These are phyloP conservation scores for Heliornis fulica DNA, from an alignment of 2,113 vertebrate species.

Conservation along the genomic window DNA sequence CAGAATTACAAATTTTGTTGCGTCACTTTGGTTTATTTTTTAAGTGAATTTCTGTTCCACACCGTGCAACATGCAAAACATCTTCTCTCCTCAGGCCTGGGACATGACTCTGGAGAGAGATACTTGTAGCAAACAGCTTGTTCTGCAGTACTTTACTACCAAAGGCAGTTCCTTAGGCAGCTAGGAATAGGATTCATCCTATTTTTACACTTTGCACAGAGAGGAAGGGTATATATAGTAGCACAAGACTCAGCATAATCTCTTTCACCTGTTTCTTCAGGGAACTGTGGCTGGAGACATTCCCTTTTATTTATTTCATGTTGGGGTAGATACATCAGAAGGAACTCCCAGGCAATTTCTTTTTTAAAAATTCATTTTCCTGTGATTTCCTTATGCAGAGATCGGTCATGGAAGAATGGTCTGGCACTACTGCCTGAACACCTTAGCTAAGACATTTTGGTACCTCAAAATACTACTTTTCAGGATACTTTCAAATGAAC, in stretches of 20 bases:
- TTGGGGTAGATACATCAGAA: neutral
- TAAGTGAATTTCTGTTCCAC: neutral
- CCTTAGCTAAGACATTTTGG: neutral
- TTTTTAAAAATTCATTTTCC: neutral
- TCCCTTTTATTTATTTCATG: neutral
- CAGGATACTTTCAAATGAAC: neutral
- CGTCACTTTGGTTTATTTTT: neutral
- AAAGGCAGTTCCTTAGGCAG: neutral
- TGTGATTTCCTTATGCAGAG: neutral
- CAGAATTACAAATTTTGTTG: neutral
- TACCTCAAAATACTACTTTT: neutral
- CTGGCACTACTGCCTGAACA: neutral
- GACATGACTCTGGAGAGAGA: neutral
- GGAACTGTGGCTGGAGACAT: neutral
- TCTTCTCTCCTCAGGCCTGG: neutral
- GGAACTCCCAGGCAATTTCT: neutral
- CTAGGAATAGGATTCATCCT: neutral
- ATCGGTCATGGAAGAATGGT: neutral
- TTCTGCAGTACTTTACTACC: neutral
- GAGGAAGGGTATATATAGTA: neutral
- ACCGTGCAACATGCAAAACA: neutral
- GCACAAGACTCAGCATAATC: neutral
- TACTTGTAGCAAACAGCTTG: neutral
- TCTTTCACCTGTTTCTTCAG: neutral
- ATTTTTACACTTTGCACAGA: neutral